A percentile compares a stretch with the other conserved stretches of the same genome.
Evolutionary conservation across 2,797 vertebrate species (phyloP).

Genomic region (Corythornis leucogaster): DNA sequence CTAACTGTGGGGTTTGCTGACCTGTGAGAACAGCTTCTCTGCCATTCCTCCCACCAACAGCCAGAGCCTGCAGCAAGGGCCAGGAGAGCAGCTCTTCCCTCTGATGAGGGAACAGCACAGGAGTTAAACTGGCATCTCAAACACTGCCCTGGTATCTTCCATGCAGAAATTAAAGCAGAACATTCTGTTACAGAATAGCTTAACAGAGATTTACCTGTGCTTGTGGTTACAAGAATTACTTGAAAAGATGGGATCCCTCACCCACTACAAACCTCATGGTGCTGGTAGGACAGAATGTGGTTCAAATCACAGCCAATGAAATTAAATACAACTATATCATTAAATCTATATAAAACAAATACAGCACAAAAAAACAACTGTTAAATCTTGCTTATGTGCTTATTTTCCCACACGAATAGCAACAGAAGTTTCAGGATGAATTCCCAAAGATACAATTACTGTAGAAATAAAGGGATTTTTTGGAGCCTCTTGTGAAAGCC

Average conservation of each 20-base stretch:
- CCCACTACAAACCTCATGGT: background rate
- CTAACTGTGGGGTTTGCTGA: background rate
- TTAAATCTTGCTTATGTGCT: background rate
- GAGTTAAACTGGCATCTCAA: background rate
- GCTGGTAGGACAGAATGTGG: background rate
- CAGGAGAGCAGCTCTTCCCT: too few species aligned
- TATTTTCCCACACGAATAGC: background rate
- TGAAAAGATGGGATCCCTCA: background rate
- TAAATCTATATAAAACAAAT: background rate
- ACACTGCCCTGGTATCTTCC: background rate
- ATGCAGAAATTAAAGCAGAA: background rate
- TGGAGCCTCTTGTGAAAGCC: background rate
- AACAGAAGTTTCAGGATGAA: background rate
- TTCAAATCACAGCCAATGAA: background rate
- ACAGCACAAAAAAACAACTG: background rate
- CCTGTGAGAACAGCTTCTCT: background rate
- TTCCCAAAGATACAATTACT: background rate
- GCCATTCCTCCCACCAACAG: background rate
- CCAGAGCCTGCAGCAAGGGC: background rate
- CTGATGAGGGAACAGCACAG: background rate
- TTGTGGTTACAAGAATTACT: background rate
- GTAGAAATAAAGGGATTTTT: background rate
- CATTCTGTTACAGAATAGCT: background rate
- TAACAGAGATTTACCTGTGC: background rate
- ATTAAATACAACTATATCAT: background rate